Evolutionary conservation across 1,140 invertebrate species (phyloP).

Genomic region (Eupristina koningsbergeri): DNA sequence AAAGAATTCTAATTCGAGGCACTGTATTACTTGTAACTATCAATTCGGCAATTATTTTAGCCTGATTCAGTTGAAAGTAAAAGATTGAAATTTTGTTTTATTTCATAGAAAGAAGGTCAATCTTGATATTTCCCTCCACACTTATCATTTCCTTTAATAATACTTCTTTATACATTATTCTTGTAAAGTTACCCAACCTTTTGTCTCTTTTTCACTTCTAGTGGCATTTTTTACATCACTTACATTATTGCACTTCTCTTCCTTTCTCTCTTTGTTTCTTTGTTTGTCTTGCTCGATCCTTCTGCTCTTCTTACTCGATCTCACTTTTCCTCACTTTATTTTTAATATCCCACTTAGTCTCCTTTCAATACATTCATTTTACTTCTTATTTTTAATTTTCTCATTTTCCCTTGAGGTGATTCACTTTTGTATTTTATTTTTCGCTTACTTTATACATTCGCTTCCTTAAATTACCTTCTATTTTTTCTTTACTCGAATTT

Average conservation of each 20-base stretch:
- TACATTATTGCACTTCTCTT: constrained; percentile 33
- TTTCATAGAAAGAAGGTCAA: constrained; percentile 22
- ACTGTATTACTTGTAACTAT: neutral
- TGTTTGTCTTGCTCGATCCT: no score
- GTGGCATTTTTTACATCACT: neutral
- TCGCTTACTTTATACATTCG: neutral
- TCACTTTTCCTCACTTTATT: neutral
- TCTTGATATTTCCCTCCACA: neutral
- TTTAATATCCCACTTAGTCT: constrained; percentile 11
- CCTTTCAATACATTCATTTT: neutral
- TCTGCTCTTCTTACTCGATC: no score
- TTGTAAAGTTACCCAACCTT: constrained; percentile 17
- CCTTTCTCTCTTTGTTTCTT: neutral
- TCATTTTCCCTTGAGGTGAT: constrained; percentile 37
- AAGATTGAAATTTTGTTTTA: constrained; percentile 14
- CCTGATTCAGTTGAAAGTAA: neutral
- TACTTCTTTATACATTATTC: constrained; percentile 21
- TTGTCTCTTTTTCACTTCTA: constrained; percentile 7
- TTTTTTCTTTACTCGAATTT: neutral
- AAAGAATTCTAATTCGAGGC: constrained; percentile 30
- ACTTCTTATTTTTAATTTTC: constrained; percentile 25
- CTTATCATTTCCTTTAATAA: constrained; percentile 22
- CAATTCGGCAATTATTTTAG: neutral
- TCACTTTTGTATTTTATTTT: neutral
- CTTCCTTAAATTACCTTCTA: no score